These are phyloP conservation scores for Paracentrotus lividus DNA, from an alignment of 53 echinoderm and acorn worm genomes.

Conservation along the genomic window DNA sequence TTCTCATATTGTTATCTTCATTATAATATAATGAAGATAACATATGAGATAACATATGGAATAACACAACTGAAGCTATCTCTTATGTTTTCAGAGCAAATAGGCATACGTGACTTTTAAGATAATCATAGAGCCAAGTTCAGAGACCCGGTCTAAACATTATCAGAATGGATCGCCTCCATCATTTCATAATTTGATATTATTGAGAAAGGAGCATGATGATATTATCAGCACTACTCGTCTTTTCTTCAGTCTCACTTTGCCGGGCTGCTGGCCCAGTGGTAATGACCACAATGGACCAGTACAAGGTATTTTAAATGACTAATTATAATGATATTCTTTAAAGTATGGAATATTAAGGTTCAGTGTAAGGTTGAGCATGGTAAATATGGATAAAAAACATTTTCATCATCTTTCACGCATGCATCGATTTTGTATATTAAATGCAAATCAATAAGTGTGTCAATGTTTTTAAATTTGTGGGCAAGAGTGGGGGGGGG, in stretches of 20 bases:
- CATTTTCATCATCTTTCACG: no score
- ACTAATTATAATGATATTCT: no score
- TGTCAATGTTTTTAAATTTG: no score
- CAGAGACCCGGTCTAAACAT: background rate
- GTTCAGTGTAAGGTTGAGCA: no score
- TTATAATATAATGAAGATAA: no score
- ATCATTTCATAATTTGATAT: background rate
- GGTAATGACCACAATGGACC: constrained; percentile 24
- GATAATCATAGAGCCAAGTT: background rate
- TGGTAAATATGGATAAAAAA: no score
- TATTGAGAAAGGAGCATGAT: background rate
- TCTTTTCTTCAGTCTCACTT: background rate
- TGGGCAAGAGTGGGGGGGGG: no score
- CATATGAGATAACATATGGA: no score
- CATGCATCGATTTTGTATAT: no score
- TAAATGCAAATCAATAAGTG: no score
- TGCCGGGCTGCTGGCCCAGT: constrained; percentile 9
- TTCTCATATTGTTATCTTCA: background rate
- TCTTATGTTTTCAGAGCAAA: background rate
- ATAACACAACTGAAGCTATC: background rate
- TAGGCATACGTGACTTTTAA: background rate
- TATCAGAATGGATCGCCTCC: background rate
- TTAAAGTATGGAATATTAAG: no score
- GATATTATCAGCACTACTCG: constrained; percentile 3
- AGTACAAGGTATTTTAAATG: constrained; percentile 28